phyloP scores from a whole-genome alignment of 1,140 invertebrate species.

The Cecropterus lyciades region DNA sequence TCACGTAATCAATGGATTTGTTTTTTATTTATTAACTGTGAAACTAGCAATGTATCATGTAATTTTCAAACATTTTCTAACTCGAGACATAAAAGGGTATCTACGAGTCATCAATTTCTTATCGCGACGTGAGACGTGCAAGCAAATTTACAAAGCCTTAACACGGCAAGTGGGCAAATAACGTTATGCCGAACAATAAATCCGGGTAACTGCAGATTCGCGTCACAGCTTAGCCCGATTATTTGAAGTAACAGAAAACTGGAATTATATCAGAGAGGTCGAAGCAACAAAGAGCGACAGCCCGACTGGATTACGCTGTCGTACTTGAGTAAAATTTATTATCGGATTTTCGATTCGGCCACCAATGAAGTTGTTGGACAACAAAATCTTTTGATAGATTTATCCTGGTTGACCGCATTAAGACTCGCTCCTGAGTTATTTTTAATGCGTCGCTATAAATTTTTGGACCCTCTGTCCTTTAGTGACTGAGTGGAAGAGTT shows the following conservation, averaged over 20 bases:
- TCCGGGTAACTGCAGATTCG: slow-evolving; percentile 62
- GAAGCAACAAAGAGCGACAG: slow-evolving; percentile 78
- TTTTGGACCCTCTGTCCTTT: slow-evolving; percentile 55
- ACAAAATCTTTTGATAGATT: slow-evolving; percentile 84
- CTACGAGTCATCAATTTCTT: slow-evolving; percentile 22
- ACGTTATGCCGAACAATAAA: slow-evolving; percentile 55
- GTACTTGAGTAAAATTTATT: slow-evolving; percentile 83
- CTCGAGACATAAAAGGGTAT: not conserved
- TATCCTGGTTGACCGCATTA: slow-evolving; percentile 80
- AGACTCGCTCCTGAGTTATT: slow-evolving; percentile 71
- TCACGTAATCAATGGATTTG: not conserved
- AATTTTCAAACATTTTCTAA: not conserved
- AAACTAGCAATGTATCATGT: no score
- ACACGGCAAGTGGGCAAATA: slow-evolving; percentile 42
- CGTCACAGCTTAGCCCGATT: slow-evolving; percentile 68
- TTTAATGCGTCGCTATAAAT: slow-evolving; percentile 77
- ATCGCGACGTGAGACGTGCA: slow-evolving; percentile 28
- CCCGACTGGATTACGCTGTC: slow-evolving; percentile 81
- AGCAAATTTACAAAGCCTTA: slow-evolving; percentile 33
- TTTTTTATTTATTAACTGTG: not conserved
- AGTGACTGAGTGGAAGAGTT: slow-evolving; percentile 40
- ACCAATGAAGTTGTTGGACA: slow-evolving; percentile 83
- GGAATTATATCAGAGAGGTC: slow-evolving; percentile 76
- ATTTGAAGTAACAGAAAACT: slow-evolving; percentile 75
- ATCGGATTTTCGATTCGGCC: slow-evolving; percentile 83